Base-by-base conservation (phyloP, 2,113 vertebrate species). In the Gallinago media region DNA sequence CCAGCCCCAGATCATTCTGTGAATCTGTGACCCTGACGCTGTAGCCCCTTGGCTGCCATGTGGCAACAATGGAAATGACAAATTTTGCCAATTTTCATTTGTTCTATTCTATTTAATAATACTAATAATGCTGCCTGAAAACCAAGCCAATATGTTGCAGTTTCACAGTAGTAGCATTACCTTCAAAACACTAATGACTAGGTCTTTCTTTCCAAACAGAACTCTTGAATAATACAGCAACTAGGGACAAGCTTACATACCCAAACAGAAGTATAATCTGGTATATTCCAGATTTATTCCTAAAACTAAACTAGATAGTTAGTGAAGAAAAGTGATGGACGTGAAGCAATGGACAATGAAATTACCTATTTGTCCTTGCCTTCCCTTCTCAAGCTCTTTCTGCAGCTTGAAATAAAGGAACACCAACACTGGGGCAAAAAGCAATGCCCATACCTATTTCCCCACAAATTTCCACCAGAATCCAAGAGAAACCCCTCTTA, bases 11-110 rank as follows among this genome's bases (percentile, higher is more conserved):
- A 50, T 13, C 25, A 50, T 26, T 26, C 49, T 27, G 8, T 27
- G 15, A 52, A 27, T 52, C 50, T 52, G 50, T 52, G 15, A 52
- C 3, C 11, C 3, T 17, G 15, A 46, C 4, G 1, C 21, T 6
- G 18, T 7, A 4, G 52, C 27, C 36, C 63, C 36, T 1, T 0
- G 20, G 17, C 23, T 1, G 4, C 26, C 11, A 18, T 2, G 0
- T 11, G 32, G 40, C 6, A 0, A 56, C 20, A n/a, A 23, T 1
- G 17, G 9, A 75, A 85, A 38, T 8, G 6, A 63, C 16, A 49
- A n/a, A 5, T 27, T 93, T 63, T 82, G 66, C 26, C 27, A 3
- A 42, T 68, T 72, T 75, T 50, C 23, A 68, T 65, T 81, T 44
- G 6, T 44, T 79, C 50, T 49, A 19, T 16, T 74, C 12, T 58